Conservation (phyloP, 2,888 invertebrate species). For the Xylota sylvarum region DNA sequence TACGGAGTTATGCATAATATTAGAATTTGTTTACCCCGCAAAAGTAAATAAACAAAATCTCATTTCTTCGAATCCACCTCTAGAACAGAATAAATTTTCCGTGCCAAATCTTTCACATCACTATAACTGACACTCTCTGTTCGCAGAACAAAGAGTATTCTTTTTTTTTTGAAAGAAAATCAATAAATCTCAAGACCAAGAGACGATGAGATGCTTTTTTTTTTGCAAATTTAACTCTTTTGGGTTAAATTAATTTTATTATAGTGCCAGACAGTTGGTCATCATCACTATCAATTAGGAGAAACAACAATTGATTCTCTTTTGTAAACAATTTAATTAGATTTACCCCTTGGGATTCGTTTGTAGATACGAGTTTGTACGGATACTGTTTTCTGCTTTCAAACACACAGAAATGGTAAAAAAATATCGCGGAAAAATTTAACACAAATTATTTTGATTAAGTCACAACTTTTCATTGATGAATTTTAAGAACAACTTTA, state of each 20-base stretch:
- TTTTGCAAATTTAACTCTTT: background rate
- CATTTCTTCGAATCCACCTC: background rate
- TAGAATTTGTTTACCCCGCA: background rate
- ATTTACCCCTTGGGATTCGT: constrained; percentile 29
- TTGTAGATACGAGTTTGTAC: background rate
- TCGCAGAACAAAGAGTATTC: constrained; percentile 49
- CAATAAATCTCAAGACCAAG: constrained; percentile 62
- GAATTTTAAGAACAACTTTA: constrained; percentile 15
- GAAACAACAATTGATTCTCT: constrained; percentile 23
- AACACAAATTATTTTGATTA: background rate
- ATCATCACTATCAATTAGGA: constrained; percentile 30
- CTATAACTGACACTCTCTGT: constrained; percentile 3
- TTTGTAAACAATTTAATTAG: constrained; percentile 66
- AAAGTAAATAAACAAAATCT: background rate
- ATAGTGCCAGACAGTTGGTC: background rate
- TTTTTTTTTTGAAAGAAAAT: constrained; percentile 51
- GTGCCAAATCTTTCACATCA: constrained; percentile 11
- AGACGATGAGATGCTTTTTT: constrained; percentile 15
- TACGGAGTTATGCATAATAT: background rate
- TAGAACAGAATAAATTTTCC: background rate
- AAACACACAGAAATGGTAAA: background rate
- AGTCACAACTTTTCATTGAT: constrained; percentile 47
- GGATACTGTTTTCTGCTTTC: background rate
- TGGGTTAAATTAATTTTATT: constrained; percentile 3
- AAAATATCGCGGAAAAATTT: constrained; percentile 2